Evolutionary conservation across 2,888 invertebrate species (phyloP), one percentile per base, ranked within the genome.

Genomic region (Atrina japonica): DNA sequence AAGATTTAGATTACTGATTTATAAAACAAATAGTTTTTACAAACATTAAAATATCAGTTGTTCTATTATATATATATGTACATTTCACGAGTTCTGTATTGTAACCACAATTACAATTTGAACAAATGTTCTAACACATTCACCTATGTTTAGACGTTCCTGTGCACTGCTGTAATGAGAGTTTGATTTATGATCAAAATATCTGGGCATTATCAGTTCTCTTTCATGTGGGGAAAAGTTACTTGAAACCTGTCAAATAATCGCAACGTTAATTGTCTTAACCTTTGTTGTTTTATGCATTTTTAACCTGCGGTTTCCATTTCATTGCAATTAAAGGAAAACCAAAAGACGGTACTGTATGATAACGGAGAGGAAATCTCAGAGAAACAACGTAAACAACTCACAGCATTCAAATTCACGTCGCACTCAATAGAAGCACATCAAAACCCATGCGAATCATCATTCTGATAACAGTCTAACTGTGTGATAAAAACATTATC

Each of bases 271-370:
- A 40, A 56, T 56, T 35, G 41, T 56, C 25, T 25, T 40, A 14
- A 11, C 18, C 14, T 40, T 40, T 21, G 21, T 2, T 35, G 16
- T 35, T 40, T 56, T 40, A 56, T 40, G 56, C 40, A 40, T 56
- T 56, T 56, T 40, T 56, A 40, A 56, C 40, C 56, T 56, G 56
- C 23, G 21, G 40, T 56, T 56, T 56, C 56, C 56, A 56, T 56
- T 56, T 40, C 56, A 40, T 23, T 56, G 41, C 56, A 56, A 40
- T 56, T 41, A 56, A 40, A 35, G 35, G 40, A 35, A 35, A 40
- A 18, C 11, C 35, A 16, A 30, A 29, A 53, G 29, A 53, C 29
- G 29, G 27, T 18, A 18, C 9, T 29, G 27, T 29, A 25, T 29
- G 53, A 29, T 29, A 18, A 53, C 16, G 18, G 21, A 23, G 23